Conservation (phyloP, 2,113 vertebrate genomes). For the Dipodomys ordii region DNA sequence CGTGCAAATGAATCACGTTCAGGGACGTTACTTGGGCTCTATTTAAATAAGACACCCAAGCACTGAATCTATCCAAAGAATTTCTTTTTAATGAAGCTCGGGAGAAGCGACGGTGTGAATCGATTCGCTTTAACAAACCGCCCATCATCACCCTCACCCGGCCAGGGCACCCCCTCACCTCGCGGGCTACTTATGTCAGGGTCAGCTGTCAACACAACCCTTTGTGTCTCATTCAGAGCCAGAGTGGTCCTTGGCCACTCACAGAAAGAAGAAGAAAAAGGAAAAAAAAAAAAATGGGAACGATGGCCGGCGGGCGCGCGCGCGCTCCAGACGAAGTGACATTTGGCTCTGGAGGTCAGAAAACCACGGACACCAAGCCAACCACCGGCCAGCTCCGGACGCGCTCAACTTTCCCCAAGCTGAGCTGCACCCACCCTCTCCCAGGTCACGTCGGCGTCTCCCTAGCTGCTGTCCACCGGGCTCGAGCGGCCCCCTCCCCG, state of each 20-base stretch:
- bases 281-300: neutral
- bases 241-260: neutral
- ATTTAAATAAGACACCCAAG: neutral
- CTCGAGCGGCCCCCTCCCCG: neutral
- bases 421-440: neutral
- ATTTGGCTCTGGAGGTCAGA: neutral
- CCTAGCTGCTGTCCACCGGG: neutral
- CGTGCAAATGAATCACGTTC: neutral
- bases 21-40: neutral
- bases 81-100: neutral
- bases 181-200: neutral
- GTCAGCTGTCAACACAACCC: constrained; percentile 75
- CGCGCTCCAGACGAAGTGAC: constrained; percentile 55
- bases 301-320: neutral
- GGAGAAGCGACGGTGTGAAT: neutral
- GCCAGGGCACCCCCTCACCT: neutral
- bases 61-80: neutral
- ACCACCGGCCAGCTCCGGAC: neutral
- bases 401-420: constrained; percentile 26
- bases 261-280: neutral
- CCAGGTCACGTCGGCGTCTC: neutral
- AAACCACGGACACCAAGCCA: neutral
- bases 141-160: neutral
- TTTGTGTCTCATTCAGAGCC: constrained; percentile 67
- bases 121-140: neutral